Conservation (phyloP, 2,113 vertebrate genomes). For the Rafetus swinhoei region DNA sequence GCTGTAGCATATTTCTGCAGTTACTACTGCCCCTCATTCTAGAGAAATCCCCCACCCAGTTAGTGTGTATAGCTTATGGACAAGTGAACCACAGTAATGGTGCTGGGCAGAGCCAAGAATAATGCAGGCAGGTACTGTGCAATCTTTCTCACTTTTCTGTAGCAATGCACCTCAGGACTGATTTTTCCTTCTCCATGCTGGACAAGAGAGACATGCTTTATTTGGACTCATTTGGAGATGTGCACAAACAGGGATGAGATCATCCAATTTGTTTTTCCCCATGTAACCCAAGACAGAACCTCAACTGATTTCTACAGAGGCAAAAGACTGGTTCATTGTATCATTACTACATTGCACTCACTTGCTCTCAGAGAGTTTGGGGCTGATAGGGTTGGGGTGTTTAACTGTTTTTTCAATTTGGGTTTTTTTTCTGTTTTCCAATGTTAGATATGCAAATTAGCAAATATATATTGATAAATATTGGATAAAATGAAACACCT, state of each 20-base stretch:
- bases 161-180: neutral
- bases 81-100: neutral
- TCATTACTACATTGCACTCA: neutral
- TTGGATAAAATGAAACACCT: slow-evolving; percentile 40
- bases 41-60: neutral
- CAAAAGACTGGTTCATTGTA: neutral
- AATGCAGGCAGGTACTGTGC: neutral
- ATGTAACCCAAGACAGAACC: neutral
- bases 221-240: neutral
- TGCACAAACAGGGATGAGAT: slow-evolving; percentile 16
- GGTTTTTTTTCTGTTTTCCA: neutral
- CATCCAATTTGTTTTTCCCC: slow-evolving; percentile 26
- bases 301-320: neutral
- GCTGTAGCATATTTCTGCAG: neutral
- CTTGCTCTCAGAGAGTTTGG: neutral
- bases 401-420: neutral
- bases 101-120: neutral
- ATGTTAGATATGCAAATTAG: slow-evolving; percentile 35
- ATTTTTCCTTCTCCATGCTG: neutral
- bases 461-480: slow-evolving; percentile 59
- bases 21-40: rapidly evolving
- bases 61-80: neutral
- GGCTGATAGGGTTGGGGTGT: neutral
- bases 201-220: neutral
- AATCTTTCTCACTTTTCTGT: neutral